A percentile compares a stretch with the other conserved stretches of the same genome.
Conservation (phyloP, 2,888 invertebrate genomes). For the Drosophila tripunctata region DNA sequence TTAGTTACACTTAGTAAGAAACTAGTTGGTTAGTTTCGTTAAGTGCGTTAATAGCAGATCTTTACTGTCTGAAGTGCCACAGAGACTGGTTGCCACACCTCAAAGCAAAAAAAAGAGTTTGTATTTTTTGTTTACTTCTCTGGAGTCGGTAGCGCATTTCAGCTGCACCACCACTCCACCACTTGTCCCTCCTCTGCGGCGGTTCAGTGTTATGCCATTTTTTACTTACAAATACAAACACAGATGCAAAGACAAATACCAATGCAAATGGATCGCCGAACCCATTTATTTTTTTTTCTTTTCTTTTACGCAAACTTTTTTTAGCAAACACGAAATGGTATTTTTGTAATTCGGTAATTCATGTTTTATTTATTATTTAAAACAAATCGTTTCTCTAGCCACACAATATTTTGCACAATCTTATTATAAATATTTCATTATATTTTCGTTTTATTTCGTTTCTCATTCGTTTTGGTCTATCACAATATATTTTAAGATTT, state of each 20-base stretch:
- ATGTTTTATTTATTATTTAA: conserved; percentile 77
- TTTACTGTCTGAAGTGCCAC: conserved; percentile 1
- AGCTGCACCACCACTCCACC: conserved; percentile 3
- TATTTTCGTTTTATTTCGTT: not conserved
- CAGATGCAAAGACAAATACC: conserved; percentile 4
- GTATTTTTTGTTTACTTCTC: conserved; percentile 17
- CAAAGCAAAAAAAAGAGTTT: not conserved
- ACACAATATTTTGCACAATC: conserved; percentile 61
- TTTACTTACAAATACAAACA: conserved; percentile 26
- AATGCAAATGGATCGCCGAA: conserved; percentile 38
- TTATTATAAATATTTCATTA: conserved; percentile 30
- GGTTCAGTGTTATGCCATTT: conserved; percentile 52
- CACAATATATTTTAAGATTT: conserved; percentile 74
- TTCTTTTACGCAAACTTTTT: conserved; percentile 46
- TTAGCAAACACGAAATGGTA: conserved; percentile 44
- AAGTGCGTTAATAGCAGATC: conserved; percentile 10
- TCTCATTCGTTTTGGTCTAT: conserved; percentile 46
- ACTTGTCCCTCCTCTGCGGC: not conserved
- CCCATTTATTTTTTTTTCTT: conserved; percentile 16
- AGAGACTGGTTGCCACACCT: conserved; percentile 41
- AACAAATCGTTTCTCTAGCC: conserved; percentile 56
- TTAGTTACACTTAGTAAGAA: conserved; percentile 4
- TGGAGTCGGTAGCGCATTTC: conserved; percentile 30
- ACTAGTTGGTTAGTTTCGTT: conserved; percentile 21
- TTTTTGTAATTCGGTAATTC: conserved; percentile 62